Conservation (phyloP, 2,113 vertebrate genomes). For the Albula glossodonta region DNA sequence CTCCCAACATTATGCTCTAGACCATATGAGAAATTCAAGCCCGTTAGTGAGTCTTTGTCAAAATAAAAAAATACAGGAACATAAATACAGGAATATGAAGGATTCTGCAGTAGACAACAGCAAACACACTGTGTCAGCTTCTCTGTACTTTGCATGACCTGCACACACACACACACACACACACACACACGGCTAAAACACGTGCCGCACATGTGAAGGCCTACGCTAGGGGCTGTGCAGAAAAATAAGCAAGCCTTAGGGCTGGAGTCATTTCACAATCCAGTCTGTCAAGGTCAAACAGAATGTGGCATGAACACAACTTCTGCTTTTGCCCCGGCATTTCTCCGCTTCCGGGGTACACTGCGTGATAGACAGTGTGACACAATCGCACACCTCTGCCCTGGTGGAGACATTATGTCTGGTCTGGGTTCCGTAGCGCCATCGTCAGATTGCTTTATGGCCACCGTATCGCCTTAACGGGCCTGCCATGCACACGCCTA, state of each 20-base stretch:
- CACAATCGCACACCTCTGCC: no score
- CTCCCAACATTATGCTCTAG: no score
- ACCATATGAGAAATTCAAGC: no score
- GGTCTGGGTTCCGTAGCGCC: no score
- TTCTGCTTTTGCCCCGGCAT: no score
- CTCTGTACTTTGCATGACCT: no score
- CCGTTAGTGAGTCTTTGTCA: no score
- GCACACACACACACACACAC: not conserved
- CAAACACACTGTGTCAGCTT: not conserved
- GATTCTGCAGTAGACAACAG: no score
- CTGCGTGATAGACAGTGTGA: no score
- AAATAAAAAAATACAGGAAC: no score
- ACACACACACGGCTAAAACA: not conserved
- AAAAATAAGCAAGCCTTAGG: not conserved
- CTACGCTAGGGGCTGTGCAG: not conserved
- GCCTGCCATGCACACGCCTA: not conserved
- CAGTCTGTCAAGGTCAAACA: not conserved
- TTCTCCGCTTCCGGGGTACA: not conserved
- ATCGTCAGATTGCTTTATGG: not conserved
- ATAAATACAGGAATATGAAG: no score
- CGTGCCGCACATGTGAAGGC: not conserved
- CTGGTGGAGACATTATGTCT: no score
- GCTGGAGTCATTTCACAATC: not conserved
- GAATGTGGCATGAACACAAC: not conserved
- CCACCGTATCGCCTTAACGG: not conserved